Evolutionary conservation across 2,888 invertebrate genomes (phyloP).

Genomic region (Liopterus haemorrhoidalis): DNA sequence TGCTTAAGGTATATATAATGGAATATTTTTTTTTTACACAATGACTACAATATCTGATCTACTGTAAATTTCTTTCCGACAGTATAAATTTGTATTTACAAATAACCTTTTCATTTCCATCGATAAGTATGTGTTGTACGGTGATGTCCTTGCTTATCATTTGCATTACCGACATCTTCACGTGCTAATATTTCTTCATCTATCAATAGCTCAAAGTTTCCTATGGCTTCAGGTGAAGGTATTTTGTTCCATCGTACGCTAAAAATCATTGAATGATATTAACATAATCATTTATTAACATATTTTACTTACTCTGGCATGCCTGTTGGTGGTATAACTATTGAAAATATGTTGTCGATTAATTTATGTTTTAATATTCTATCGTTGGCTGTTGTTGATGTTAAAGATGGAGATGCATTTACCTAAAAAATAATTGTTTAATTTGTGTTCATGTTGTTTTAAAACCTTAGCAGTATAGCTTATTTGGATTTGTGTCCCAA

Average conservation of each 20-base stretch:
- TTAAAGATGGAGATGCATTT: slow-evolving; percentile 92
- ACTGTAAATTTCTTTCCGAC: too few relatives aligned
- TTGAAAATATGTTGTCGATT: slow-evolving; percentile 85
- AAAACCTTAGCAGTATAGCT: background rate
- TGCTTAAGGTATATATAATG: too few relatives aligned
- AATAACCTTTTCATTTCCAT: slow-evolving; percentile 41
- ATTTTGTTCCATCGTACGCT: slow-evolving; percentile 82
- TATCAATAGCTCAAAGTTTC: slow-evolving; percentile 76
- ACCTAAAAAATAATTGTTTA: slow-evolving; percentile 49
- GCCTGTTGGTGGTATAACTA: slow-evolving; percentile 83
- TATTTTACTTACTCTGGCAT: slow-evolving; percentile 66
- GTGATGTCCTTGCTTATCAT: slow-evolving; percentile 24
- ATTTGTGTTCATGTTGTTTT: background rate
- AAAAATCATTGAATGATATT: slow-evolving; percentile 24
- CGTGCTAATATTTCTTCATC: slow-evolving; percentile 74
- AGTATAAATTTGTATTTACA: too few relatives aligned
- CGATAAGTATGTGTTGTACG: slow-evolving; percentile 30
- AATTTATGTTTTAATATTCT: slow-evolving; percentile 89
- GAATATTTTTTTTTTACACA: too few relatives aligned
- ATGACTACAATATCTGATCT: too few relatives aligned
- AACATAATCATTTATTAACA: background rate
- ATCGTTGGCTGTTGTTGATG: slow-evolving; percentile 91
- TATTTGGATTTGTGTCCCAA: slow-evolving; percentile 3
- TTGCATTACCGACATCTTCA: slow-evolving; percentile 46
- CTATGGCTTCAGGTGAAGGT: slow-evolving; percentile 66